Percentiles rank a stretch among this genome's conserved stretches.
Conservation (phyloP, 23 tunicate species). For the Phallusia fumigata region DNA sequence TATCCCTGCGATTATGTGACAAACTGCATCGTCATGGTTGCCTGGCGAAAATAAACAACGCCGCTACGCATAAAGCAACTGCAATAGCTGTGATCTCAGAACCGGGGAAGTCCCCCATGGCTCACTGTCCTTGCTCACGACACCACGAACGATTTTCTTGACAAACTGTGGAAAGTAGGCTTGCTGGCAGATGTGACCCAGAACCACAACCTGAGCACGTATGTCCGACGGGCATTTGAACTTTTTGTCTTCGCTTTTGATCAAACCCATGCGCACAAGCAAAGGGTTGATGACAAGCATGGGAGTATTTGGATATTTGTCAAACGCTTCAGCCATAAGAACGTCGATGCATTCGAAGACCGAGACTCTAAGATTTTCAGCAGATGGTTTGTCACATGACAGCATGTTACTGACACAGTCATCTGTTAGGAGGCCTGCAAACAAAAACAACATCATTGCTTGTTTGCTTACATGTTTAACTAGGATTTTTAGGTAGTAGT, state of each 20-base stretch:
- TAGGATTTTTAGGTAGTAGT: too few species aligned
- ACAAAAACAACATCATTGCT: too few species aligned
- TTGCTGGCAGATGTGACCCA: slow-evolving; percentile 60
- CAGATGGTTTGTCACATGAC: slow-evolving; percentile 17
- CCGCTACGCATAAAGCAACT: slow-evolving; percentile 41
- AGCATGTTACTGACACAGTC: slow-evolving; percentile 21
- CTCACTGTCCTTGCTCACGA: slow-evolving; percentile 51
- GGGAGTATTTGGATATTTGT: slow-evolving; percentile 66
- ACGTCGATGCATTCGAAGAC: slow-evolving; percentile 65
- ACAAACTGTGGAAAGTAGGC: slow-evolving; percentile 59
- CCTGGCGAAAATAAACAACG: not conserved
- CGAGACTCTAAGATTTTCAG: slow-evolving; percentile 21
- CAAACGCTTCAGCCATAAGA: slow-evolving; percentile 47
- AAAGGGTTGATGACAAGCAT: slow-evolving; percentile 64
- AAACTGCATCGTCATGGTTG: too few species aligned
- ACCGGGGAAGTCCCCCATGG: slow-evolving; percentile 33
- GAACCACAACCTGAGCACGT: slow-evolving; percentile 28
- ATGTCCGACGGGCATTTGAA: slow-evolving; percentile 30
- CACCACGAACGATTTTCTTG: slow-evolving; percentile 41
- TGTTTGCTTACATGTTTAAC: too few species aligned
- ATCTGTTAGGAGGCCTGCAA: slow-evolving; percentile 21
- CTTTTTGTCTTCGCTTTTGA: slow-evolving; percentile 74
- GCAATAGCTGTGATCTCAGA: slow-evolving; percentile 48
- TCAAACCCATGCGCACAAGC: slow-evolving; percentile 56
- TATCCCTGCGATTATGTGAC: too few species aligned